A percentile compares a stretch with the other conserved stretches of the same genome.
phyloP scores from a whole-genome alignment of 2,113 vertebrate genomes.

The Potamarius usumacintae region DNA sequence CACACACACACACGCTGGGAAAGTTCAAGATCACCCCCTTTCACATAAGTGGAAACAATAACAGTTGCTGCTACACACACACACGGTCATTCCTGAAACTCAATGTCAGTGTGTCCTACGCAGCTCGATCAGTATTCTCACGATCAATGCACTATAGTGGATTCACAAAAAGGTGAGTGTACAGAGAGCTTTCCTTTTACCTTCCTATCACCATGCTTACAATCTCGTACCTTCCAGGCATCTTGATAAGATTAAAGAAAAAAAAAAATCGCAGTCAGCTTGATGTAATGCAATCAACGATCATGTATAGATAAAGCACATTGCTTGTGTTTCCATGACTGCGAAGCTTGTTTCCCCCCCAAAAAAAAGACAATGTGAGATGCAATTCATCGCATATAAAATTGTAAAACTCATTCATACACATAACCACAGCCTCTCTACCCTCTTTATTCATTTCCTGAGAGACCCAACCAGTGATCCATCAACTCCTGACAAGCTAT shows the following conservation, averaged over 20 bases:
- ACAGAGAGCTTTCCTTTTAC: background rate
- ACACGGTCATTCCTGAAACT: slow-evolving; percentile 50
- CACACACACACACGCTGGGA: slow-evolving; percentile 40
- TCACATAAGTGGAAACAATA: slow-evolving; percentile 44
- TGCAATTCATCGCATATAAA: background rate
- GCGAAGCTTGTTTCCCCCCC: background rate
- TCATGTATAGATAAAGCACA: background rate
- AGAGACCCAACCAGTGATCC: slow-evolving; percentile 48
- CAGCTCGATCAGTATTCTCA: slow-evolving; percentile 58
- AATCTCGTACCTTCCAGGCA: background rate
- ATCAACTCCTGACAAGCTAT: slow-evolving; percentile 50
- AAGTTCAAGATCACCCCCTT: slow-evolving; percentile 58
- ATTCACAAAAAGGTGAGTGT: slow-evolving; percentile 6
- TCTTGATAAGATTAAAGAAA: slow-evolving; percentile 9
- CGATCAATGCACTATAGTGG: slow-evolving; percentile 48
- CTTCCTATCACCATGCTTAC: background rate
- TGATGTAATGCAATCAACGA: no score
- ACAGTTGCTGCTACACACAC: slow-evolving; percentile 1
- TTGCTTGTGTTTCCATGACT: background rate
- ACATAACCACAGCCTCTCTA: background rate
- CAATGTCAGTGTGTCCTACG: slow-evolving; percentile 68
- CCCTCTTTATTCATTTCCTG: slow-evolving; percentile 17
- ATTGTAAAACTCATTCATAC: background rate
- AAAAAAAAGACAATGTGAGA: background rate
- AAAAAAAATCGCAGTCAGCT: background rate